A percentile compares a stretch with the other conserved stretches of the same genome.
Evolutionary conservation across 2,888 invertebrate genomes (phyloP).

Genomic region (Eupithecia subumbrata): DNA sequence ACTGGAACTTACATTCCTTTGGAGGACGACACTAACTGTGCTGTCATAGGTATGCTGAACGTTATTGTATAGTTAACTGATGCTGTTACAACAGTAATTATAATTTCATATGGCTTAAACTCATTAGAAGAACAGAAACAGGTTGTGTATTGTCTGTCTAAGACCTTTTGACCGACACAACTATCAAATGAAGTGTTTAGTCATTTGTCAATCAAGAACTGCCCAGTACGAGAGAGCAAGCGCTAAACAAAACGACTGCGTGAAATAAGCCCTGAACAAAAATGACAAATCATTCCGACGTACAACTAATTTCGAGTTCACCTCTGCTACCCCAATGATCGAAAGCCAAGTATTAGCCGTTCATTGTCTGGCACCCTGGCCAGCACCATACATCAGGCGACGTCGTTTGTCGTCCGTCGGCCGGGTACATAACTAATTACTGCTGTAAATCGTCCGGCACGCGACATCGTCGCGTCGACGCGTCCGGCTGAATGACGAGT

Average conservation of each 20-base stretch:
- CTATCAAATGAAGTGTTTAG: constrained; percentile 3
- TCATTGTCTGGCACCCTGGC: constrained; percentile 63
- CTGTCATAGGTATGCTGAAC: background rate
- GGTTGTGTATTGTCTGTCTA: background rate
- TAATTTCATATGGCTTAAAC: background rate
- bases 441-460: constrained; percentile 73
- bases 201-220: constrained; percentile 2
- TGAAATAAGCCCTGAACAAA: constrained; percentile 6
- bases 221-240: background rate
- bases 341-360: constrained; percentile 63
- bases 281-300: constrained; percentile 23
- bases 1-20: background rate
- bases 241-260: background rate
- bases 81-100: background rate
- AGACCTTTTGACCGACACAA: background rate
- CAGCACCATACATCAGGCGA: constrained; percentile 68
- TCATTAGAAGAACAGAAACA: background rate
- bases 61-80: background rate
- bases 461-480: constrained; percentile 58
- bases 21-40: background rate
- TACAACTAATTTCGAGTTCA: constrained; percentile 51
- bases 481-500: constrained; percentile 48
- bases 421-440: constrained; percentile 76
- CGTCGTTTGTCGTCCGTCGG: constrained; percentile 73
- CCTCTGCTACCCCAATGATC: constrained; percentile 58